Percentiles rank a stretch among this genome's conserved stretches.
Conservation (phyloP, 2,113 vertebrate species). For the Carassius gibelio region DNA sequence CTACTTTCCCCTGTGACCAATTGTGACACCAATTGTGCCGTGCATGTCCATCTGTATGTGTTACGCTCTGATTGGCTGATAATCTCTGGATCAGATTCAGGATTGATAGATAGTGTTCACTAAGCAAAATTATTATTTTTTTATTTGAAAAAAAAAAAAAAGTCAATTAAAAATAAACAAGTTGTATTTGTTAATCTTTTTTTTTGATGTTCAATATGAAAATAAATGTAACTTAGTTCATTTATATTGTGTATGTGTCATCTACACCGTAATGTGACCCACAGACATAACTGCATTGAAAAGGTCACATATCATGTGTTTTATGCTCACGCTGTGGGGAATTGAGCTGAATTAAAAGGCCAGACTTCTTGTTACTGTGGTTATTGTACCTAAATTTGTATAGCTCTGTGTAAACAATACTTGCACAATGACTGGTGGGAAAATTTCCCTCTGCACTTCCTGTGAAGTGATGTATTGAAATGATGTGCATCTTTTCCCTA, state of each 20-base stretch:
- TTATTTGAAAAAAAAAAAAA: too few relatives aligned
- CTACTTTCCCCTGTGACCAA: constrained; percentile 9
- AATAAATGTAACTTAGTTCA: background rate
- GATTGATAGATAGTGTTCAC: background rate
- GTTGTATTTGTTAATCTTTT: too few relatives aligned
- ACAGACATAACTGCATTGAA: background rate
- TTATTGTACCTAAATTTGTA: background rate
- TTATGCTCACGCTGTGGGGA: background rate
- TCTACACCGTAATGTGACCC: background rate
- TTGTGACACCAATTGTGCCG: constrained; percentile 4
- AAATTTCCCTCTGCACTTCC: background rate
- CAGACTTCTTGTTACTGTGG: background rate
- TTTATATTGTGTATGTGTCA: background rate
- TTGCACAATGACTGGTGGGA: background rate
- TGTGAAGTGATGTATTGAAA: background rate
- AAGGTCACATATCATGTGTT: background rate
- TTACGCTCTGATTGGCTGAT: background rate
- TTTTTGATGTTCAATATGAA: background rate
- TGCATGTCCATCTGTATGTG: background rate
- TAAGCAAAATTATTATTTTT: background rate
- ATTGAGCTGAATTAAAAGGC: background rate
- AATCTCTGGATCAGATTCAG: background rate
- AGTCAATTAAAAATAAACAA: too few relatives aligned
- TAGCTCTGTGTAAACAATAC: background rate
- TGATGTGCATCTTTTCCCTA: background rate